phyloP scores from a whole-genome alignment of 92 coral and sea anemone species.

The Desmophyllum pertusum region DNA sequence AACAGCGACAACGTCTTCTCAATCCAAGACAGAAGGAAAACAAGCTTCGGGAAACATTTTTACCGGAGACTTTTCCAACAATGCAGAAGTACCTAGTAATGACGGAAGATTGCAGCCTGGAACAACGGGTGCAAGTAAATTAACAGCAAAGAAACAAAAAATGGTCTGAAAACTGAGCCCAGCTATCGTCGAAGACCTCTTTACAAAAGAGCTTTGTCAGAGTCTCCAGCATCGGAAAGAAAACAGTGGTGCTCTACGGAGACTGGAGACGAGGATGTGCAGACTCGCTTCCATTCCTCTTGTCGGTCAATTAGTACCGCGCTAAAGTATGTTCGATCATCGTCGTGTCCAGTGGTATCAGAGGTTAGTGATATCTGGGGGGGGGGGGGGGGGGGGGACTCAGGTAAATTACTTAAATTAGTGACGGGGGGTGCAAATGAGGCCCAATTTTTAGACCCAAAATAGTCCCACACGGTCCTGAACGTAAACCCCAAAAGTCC shows the following conservation, averaged over 20 bases:
- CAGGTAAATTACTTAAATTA: too few relatives aligned
- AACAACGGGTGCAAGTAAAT: not conserved
- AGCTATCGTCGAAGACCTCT: not conserved
- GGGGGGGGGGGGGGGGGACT: too few relatives aligned
- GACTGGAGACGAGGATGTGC: conserved; percentile 13
- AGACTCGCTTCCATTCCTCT: conserved; percentile 19
- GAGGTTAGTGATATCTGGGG: conserved; percentile 55
- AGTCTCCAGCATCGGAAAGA: conserved; percentile 25
- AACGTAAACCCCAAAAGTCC: too few relatives aligned
- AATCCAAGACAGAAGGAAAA: not conserved
- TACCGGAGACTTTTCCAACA: not conserved
- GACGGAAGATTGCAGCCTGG: not conserved
- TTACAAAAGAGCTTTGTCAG: conserved; percentile 28
- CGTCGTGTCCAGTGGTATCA: conserved; percentile 71
- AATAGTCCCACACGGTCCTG: too few relatives aligned
- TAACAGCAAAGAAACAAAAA: not conserved
- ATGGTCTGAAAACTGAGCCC: not conserved
- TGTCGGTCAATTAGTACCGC: not conserved
- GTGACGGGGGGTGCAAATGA: too few relatives aligned
- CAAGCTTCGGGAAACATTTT: too few relatives aligned
- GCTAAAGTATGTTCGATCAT: conserved; percentile 35
- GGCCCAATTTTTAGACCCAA: too few relatives aligned
- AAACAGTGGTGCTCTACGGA: conserved; percentile 29
- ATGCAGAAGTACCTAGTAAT: not conserved
- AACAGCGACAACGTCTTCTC: not conserved